These are phyloP conservation scores for Drosophila aff. DNA, from an alignment of 1,140 invertebrate species.

Conservation along the genomic window DNA sequence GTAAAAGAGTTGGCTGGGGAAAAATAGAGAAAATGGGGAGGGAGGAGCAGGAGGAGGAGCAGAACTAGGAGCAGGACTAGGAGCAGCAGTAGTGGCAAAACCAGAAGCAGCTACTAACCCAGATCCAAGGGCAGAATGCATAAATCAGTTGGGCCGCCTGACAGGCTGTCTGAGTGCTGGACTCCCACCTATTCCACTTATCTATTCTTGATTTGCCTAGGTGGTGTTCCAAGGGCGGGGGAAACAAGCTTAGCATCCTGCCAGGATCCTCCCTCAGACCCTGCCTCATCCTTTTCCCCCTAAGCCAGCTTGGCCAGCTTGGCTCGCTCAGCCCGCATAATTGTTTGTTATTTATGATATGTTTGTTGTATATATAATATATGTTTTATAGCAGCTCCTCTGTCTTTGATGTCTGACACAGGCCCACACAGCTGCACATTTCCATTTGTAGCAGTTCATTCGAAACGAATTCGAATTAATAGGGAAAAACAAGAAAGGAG, in stretches of 20 bases:
- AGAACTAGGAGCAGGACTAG: neutral
- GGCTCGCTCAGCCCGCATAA: slow-evolving; percentile 59
- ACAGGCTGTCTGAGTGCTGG: slow-evolving; percentile 62
- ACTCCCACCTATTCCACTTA: slow-evolving; percentile 20
- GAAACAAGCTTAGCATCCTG: slow-evolving; percentile 17
- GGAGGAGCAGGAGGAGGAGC: neutral
- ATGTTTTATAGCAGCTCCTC: slow-evolving; percentile 19
- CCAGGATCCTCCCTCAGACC: neutral
- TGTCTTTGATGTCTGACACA: slow-evolving; percentile 41
- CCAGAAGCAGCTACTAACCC: too few relatives aligned
- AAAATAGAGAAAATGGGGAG: neutral
- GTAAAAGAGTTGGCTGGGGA: slow-evolving; percentile 1
- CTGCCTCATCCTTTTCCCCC: neutral
- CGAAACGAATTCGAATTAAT: slow-evolving; percentile 58
- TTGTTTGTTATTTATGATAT: slow-evolving; percentile 78
- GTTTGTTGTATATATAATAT: slow-evolving; percentile 43
- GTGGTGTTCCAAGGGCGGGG: neutral
- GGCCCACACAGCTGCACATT: neutral
- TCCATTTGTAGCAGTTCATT: slow-evolving; percentile 44
- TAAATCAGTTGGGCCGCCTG: slow-evolving; percentile 73
- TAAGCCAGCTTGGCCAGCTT: slow-evolving; percentile 7
- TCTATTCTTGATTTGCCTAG: slow-evolving; percentile 40
- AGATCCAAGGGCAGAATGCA: slow-evolving; percentile 46
- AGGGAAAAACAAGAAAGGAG: neutral
- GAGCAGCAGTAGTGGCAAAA: neutral